Evolutionary conservation across 2,797 vertebrate species (phyloP), one percentile per base, ranked within the genome.

Genomic region (Todus mexicanus): DNA sequence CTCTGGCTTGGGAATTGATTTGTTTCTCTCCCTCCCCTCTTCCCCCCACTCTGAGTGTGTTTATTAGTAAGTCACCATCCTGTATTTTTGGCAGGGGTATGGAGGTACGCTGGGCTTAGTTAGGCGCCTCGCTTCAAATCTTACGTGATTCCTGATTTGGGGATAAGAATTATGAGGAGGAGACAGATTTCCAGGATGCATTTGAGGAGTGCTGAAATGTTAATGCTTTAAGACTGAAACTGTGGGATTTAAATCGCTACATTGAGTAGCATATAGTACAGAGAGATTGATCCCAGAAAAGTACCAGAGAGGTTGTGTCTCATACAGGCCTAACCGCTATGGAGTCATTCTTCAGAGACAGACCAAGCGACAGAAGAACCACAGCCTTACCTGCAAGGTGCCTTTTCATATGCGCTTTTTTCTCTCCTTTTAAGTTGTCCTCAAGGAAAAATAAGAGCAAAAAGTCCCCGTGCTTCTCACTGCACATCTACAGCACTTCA

Each of bases 401-500:
- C 89, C 93, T 95, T 94, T 96, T 94, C 87, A 95, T 93, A 83
- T 3, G 1, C 0, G 33, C 96, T 95, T 96, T 96, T 65, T 94
- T 96, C 84, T 95, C 82, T 92, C 70, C 94, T 96, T 96, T 95
- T 66, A 95, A 95, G 93, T 93, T 94, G 90, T 95, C 92, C 93
- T 96, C 91, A 95, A 96, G 94, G 92, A 94, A 95, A 94, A 95
- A 93, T 94, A 96, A 93, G 92, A 95, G 96, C 93, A 92, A 92
- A 96, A 94, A 96, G 92, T 96, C 96, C 76, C 92, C 7, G 43
- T 84, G 89, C 94, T 95, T 85, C 95, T 93, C 92, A 95, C 70
- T 93, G 93, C 79, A 95, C 92, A 92, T 94, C 95, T 91, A 80
- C 94, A 75, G 94, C 90, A 96, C 92, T 96, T 93, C 92, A 95